phyloP scores from a whole-genome alignment of 2,113 vertebrate genomes.

The Danionella cerebrum region DNA sequence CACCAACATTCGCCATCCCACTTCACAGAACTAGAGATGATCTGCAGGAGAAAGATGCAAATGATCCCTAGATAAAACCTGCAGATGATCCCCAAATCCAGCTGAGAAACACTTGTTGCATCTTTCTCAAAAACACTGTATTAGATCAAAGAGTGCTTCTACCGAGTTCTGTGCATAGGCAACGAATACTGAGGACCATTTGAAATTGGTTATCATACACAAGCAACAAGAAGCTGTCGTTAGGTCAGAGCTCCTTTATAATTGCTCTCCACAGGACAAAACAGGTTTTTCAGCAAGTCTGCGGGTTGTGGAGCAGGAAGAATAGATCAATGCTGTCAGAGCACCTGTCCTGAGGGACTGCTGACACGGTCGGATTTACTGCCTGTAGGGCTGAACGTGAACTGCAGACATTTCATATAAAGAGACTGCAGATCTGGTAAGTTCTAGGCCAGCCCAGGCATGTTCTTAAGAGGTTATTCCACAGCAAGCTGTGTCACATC shows the following conservation, averaged over 20 bases:
- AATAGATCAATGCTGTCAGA: slow-evolving; percentile 8
- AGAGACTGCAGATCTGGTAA: background rate
- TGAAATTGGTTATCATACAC: slow-evolving; percentile 1
- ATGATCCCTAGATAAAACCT: too few relatives aligned
- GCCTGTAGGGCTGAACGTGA: background rate
- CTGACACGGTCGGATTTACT: slow-evolving; percentile 18
- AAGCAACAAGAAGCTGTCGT: background rate
- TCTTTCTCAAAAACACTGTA: too few relatives aligned
- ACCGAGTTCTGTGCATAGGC: too few relatives aligned
- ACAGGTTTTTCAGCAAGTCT: background rate
- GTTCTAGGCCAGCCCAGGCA: background rate
- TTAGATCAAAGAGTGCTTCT: too few relatives aligned
- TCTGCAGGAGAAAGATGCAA: too few relatives aligned
- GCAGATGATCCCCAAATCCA: too few relatives aligned
- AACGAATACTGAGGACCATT: too few relatives aligned
- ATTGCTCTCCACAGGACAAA: background rate
- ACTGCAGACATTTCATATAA: slow-evolving; percentile 9
- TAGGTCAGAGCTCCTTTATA: background rate
- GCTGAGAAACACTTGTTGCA: too few relatives aligned
- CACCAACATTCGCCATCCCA: too few relatives aligned
- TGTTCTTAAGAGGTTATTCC: slow-evolving; percentile 33
- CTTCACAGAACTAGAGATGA: too few relatives aligned
- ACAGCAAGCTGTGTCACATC: slow-evolving; percentile 34
- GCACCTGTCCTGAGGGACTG: background rate
- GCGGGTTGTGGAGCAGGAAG: slow-evolving; percentile 8